These are phyloP conservation scores for Stichopus chloronotus DNA, from an alignment of 35 echinoderm and acorn worm genomes.

Conservation along the genomic window DNA sequence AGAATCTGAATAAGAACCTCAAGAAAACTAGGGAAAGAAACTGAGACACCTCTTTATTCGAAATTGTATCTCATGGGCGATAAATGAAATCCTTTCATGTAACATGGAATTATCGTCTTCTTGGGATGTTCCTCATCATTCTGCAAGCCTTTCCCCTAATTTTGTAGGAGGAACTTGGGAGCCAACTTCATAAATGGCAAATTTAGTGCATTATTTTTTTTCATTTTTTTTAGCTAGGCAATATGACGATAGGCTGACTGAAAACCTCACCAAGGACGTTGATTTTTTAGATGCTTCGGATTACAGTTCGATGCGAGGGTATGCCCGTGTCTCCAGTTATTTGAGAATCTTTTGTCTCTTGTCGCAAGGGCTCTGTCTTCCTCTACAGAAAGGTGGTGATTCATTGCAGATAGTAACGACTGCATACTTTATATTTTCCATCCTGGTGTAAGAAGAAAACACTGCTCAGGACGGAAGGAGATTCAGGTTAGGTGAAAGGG, in stretches of 20 bases:
- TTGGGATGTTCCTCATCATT: too few species aligned
- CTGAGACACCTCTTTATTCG: too few species aligned
- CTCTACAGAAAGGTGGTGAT: not conserved
- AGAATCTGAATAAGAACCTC: too few species aligned
- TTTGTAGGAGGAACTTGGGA: not conserved
- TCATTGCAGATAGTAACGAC: not conserved
- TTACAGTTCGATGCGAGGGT: not conserved
- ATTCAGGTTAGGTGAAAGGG: not conserved
- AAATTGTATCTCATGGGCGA: too few species aligned
- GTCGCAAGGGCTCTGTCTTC: not conserved
- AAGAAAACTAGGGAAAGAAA: too few species aligned
- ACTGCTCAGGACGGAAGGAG: not conserved
- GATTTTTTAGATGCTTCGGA: not conserved
- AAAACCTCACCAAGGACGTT: not conserved
- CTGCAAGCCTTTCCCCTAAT: not conserved
- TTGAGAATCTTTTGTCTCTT: not conserved
- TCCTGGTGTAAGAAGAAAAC: not conserved
- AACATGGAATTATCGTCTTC: too few species aligned
- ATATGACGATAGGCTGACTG: not conserved
- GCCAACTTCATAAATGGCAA: not conserved
- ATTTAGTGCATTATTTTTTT: not conserved
- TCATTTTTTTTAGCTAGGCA: not conserved
- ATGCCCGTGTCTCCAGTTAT: not conserved
- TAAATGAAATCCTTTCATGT: too few species aligned
- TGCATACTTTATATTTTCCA: not conserved